Conservation (phyloP, 2,113 vertebrate genomes). For the Alligator mississippiensis region DNA sequence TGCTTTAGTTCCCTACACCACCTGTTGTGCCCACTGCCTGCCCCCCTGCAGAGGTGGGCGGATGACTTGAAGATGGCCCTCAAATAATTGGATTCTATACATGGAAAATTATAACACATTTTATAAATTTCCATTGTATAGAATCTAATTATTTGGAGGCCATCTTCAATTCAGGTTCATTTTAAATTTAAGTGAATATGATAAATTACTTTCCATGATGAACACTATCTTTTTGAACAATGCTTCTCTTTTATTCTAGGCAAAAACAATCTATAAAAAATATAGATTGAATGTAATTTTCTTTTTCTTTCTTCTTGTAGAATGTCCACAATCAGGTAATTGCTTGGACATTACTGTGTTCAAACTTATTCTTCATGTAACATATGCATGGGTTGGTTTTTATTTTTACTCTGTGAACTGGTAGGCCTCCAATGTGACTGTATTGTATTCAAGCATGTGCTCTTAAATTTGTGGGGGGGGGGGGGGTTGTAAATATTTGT, state of each 20-base stretch:
- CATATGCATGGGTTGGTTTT: not conserved
- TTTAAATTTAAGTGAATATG: too few species aligned
- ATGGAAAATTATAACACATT: too few species aligned
- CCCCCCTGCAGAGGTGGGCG: too few species aligned
- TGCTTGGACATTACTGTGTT: not conserved
- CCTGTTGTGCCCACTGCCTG: too few species aligned
- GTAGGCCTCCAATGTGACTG: too few species aligned
- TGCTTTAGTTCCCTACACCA: too few species aligned
- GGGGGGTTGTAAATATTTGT: not conserved
- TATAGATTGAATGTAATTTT: not conserved
- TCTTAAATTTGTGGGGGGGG: not conserved
- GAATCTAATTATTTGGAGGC: too few species aligned
- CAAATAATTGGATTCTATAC: too few species aligned
- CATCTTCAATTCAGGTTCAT: too few species aligned
- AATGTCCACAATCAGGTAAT: not conserved
- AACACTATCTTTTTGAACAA: not conserved
- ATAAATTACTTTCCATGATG: not conserved
- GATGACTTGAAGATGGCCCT: too few species aligned
- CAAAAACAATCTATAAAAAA: not conserved
- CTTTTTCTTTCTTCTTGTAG: not conserved
- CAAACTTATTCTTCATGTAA: not conserved
- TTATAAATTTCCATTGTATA: too few species aligned
- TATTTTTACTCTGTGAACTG: too few species aligned
- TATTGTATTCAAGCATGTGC: not conserved
- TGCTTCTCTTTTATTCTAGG: not conserved